A percentile compares a stretch with the other conserved stretches of the same genome.
Evolutionary conservation across 2,888 invertebrate species (phyloP).

Genomic region (Cryptus armator): DNA sequence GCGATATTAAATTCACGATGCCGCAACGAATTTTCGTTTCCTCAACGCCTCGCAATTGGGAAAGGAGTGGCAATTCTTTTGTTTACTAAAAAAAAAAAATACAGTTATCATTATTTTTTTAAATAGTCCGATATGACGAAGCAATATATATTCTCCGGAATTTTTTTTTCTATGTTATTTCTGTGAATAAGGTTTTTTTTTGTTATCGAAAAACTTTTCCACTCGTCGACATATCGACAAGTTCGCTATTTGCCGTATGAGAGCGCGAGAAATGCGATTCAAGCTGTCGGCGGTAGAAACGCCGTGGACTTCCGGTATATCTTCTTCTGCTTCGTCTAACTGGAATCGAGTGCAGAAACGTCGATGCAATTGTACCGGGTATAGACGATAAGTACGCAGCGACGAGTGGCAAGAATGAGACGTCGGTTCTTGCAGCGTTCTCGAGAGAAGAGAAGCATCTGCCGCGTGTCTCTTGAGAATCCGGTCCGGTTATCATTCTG

Average conservation of each 20-base stretch:
- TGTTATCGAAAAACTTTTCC: not conserved
- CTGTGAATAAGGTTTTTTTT: not conserved
- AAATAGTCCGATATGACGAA: not conserved
- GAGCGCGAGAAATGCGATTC: not conserved
- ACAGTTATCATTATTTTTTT: not conserved
- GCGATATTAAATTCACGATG: not conserved
- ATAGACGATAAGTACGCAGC: slow-evolving; percentile 15
- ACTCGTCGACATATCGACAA: not conserved
- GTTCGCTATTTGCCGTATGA: not conserved
- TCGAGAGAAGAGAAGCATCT: slow-evolving; percentile 30
- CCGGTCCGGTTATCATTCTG: slow-evolving; percentile 51
- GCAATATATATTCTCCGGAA: not conserved
- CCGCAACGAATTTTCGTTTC: not conserved
- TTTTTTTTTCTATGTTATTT: slow-evolving; percentile 1
- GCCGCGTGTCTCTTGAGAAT: slow-evolving; percentile 45
- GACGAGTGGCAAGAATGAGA: slow-evolving; percentile 38
- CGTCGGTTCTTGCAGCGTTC: slow-evolving; percentile 21
- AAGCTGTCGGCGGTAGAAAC: slow-evolving; percentile 4
- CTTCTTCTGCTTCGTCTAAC: slow-evolving; percentile 29
- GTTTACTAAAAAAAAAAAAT: not conserved
- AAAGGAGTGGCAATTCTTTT: not conserved
- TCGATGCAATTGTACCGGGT: slow-evolving; percentile 1
- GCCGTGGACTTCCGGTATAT: slow-evolving; percentile 39
- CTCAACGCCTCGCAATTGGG: not conserved
- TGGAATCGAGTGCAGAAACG: slow-evolving; percentile 8